phyloP scores from a whole-genome alignment of 2,113 vertebrate species.

The Pyrgilauda ruficollis region DNA sequence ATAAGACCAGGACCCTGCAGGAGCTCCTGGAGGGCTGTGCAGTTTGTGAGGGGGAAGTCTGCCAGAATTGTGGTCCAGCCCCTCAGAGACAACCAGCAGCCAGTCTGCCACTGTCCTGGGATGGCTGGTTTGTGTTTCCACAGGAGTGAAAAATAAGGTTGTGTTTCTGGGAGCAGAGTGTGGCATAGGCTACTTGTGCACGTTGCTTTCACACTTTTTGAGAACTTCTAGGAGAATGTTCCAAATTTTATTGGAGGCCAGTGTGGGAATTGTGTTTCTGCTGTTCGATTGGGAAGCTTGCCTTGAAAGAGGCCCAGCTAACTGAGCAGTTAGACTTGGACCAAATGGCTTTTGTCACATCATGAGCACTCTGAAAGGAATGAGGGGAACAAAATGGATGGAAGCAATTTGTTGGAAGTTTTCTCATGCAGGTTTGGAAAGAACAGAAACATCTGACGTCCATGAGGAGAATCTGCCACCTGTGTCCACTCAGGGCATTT shows the following conservation, averaged over 20 bases:
- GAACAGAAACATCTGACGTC: not conserved
- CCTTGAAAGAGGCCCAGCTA: not conserved
- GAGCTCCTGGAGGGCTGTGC: not conserved
- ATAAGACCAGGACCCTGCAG: not conserved
- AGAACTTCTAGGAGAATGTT: not conserved
- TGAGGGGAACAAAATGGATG: not conserved
- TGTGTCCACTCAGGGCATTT: not conserved
- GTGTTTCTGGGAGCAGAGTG: not conserved
- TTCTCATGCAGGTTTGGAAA: not conserved
- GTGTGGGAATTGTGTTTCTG: not conserved
- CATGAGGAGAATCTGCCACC: not conserved
- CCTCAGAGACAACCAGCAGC: not conserved
- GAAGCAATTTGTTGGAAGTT: not conserved
- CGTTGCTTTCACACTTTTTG: rapidly evolving
- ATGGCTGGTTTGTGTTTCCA: not conserved
- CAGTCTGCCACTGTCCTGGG: not conserved
- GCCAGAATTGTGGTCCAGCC: not conserved
- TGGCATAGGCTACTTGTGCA: not conserved
- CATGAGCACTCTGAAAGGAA: not conserved
- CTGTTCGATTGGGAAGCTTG: not conserved
- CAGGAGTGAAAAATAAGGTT: not conserved
- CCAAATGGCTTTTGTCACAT: rapidly evolving
- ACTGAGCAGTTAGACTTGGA: not conserved
- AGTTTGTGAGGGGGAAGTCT: not conserved
- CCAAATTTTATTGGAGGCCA: not conserved